These are phyloP conservation scores for Sylvia atricapilla DNA, from an alignment of 2,113 vertebrate species.

Conservation along the genomic window DNA sequence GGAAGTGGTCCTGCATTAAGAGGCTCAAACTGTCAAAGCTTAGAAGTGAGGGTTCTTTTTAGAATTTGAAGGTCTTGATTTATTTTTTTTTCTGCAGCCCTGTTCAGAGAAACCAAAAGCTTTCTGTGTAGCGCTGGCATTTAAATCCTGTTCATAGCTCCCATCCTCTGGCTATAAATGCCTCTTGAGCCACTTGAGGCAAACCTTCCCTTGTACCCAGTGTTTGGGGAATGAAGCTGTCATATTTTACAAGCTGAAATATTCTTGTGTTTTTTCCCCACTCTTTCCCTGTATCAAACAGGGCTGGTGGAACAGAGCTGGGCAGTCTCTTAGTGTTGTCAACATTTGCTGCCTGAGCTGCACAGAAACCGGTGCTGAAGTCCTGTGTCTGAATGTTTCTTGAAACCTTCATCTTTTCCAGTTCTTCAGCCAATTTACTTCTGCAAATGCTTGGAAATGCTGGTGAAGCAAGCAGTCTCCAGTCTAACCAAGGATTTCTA, in stretches of 20 bases:
- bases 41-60: neutral
- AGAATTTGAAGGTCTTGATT: neutral
- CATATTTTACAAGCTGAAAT: neutral
- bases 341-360: neutral
- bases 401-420: neutral
- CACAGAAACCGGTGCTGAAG: neutral
- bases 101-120: neutral
- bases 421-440: neutral
- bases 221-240: neutral
- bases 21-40: neutral
- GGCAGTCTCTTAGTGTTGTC: neutral
- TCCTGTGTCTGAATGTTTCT: neutral
- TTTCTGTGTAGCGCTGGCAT: neutral
- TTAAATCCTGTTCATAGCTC: neutral
- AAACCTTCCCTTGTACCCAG: neutral
- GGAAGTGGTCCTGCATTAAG: neutral
- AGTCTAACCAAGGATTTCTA: neutral
- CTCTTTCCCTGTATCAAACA: neutral
- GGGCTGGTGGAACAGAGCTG: neutral
- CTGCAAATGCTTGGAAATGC: neutral
- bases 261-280: neutral
- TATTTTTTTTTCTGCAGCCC: no score
- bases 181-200: neutral
- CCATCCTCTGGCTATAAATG: neutral
- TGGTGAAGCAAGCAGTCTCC: neutral